phyloP scores from a whole-genome alignment of 2,888 invertebrate genomes.

The Leptopterna dolabrata region DNA sequence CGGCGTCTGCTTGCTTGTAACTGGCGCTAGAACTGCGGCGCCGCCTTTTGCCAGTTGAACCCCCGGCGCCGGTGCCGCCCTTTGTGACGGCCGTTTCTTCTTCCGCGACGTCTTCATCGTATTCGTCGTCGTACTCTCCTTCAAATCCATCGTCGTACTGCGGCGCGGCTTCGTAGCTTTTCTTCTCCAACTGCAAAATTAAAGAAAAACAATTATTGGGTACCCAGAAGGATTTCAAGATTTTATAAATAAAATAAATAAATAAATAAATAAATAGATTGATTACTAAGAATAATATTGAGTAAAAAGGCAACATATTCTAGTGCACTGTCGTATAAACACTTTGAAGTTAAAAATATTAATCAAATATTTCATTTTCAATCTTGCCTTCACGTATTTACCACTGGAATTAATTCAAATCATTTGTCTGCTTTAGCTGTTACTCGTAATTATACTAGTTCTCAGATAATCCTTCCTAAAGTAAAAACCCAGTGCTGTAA shows the following conservation, averaged over 20 bases:
- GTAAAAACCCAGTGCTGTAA: too few relatives aligned
- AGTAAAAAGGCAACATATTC: too few relatives aligned
- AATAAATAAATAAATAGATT: background rate
- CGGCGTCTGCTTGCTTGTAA: background rate
- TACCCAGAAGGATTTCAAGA: background rate
- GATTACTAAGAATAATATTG: too few relatives aligned
- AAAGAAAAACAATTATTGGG: background rate
- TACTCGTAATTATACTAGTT: too few relatives aligned
- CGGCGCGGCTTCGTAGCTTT: background rate
- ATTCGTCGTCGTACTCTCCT: slow-evolving; percentile 32
- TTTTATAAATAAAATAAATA: background rate
- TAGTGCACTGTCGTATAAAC: too few relatives aligned
- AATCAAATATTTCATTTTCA: too few relatives aligned
- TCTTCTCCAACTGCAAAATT: slow-evolving; percentile 30
- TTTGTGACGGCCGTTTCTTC: background rate
- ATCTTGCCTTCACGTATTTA: too few relatives aligned
- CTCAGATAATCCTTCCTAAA: too few relatives aligned
- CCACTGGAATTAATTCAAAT: too few relatives aligned
- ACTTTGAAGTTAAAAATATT: too few relatives aligned
- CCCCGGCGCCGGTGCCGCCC: background rate
- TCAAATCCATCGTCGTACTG: slow-evolving; percentile 37
- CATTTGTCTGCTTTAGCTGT: too few relatives aligned
- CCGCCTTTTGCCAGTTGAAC: background rate
- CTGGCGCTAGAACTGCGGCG: background rate
- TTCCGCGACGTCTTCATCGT: slow-evolving; percentile 33